These are phyloP conservation scores for Numenius phaeopus DNA, from an alignment of 2,797 vertebrate genomes.

Conservation along the genomic window DNA sequence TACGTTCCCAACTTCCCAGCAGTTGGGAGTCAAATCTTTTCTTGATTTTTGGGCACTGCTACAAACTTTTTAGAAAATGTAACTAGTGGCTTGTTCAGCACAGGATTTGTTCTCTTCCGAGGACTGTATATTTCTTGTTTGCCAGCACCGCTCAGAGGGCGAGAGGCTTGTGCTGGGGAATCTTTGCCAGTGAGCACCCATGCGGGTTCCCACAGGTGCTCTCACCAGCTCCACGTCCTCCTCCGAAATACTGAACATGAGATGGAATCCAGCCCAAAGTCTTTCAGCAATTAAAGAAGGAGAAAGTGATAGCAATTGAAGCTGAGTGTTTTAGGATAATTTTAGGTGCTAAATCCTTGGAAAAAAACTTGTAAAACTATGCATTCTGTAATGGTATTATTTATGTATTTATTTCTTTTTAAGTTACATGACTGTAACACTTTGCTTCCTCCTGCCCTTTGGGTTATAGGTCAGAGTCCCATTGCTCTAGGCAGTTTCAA, in stretches of 20 bases:
- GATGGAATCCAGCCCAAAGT: background rate
- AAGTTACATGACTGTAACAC: background rate
- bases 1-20: background rate
- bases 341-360: background rate
- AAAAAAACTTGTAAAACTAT: background rate
- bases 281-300: background rate
- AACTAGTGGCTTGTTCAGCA: background rate
- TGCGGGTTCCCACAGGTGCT: background rate
- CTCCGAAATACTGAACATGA: background rate
- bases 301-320: background rate
- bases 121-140: background rate
- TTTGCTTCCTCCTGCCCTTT: background rate
- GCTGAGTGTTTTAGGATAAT: background rate
- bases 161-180: background rate
- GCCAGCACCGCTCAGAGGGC: accelerated
- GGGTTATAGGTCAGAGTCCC: background rate
- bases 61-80: background rate
- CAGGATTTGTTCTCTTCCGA: background rate
- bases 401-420: background rate
- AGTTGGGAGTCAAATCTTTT: background rate
- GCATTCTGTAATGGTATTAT: background rate
- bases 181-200: background rate
- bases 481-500: background rate
- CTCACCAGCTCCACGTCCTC: background rate
- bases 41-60: background rate